Conservation (phyloP, 1,140 invertebrate genomes). For the Zaprionus vittiger region DNA sequence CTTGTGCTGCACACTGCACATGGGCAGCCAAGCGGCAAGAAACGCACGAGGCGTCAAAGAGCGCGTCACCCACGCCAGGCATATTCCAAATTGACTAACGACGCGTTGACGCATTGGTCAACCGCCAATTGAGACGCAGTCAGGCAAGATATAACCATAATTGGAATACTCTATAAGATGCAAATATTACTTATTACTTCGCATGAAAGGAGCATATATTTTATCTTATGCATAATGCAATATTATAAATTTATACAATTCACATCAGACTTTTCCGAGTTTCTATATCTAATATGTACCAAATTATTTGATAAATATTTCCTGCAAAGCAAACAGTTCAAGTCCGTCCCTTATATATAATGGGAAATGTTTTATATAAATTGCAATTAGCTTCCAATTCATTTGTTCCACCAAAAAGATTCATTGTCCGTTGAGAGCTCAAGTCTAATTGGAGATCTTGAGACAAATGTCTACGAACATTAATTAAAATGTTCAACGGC, state of each 20-base stretch:
- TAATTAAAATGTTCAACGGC: constrained; percentile 1
- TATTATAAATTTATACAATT: too few relatives aligned
- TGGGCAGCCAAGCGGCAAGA: constrained; percentile 59
- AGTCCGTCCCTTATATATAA: background rate
- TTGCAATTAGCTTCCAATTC: background rate
- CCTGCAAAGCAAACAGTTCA: background rate
- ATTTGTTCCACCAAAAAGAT: background rate
- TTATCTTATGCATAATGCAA: too few relatives aligned
- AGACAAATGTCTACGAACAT: background rate
- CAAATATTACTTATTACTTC: too few relatives aligned
- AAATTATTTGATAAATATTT: too few relatives aligned
- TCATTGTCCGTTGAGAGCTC: background rate
- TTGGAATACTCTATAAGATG: too few relatives aligned
- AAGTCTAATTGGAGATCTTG: background rate
- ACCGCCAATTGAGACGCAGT: constrained; percentile 45
- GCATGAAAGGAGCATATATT: too few relatives aligned
- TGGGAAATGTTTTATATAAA: background rate
- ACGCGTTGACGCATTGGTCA: constrained; percentile 35
- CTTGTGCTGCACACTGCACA: constrained; percentile 45
- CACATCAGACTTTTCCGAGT: too few relatives aligned
- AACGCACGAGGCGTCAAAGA: constrained; percentile 25
- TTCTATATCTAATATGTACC: too few relatives aligned
- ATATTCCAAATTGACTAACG: constrained; percentile 35
- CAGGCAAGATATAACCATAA: constrained; percentile 18
- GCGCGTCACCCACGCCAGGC: constrained; percentile 41